These are phyloP conservation scores for Geopemphigus sp. DNA, from an alignment of 1,140 invertebrate genomes.

Conservation along the genomic window DNA sequence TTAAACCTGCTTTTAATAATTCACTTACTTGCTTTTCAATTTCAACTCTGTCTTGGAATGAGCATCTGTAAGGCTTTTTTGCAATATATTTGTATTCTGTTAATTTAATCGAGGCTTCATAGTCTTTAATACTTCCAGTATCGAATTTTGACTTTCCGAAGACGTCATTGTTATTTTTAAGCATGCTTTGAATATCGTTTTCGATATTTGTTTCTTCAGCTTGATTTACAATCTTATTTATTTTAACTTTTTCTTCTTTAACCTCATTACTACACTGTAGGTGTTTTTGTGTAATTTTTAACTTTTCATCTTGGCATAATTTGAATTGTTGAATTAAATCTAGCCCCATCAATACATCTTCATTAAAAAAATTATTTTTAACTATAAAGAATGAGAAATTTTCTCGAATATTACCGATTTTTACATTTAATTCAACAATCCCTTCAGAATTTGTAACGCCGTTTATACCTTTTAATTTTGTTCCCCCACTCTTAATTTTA, in stretches of 20 bases:
- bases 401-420: neutral
- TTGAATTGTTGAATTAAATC: neutral
- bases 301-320: neutral
- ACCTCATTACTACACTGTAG: too few species aligned
- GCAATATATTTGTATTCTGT: conserved; percentile 42
- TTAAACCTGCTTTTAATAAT: conserved; percentile 54
- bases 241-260: neutral
- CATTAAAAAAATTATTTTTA: neutral
- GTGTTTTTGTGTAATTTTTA: neutral
- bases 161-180: conserved; percentile 53
- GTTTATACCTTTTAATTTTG: neutral
- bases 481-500: too few species aligned
- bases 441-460: neutral
- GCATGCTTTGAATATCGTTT: conserved; percentile 42
- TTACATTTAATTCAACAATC: neutral
- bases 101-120: neutral
- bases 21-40: conserved; percentile 55
- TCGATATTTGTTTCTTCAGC: neutral
- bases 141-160: conserved; percentile 51
- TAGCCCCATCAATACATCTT: neutral
- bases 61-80: conserved; percentile 55
- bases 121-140: neutral
- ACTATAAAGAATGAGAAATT: neutral
- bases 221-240: neutral
- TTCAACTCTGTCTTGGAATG: conserved; percentile 55